These are phyloP conservation scores for Semnornis frantzii DNA, from an alignment of 2,113 vertebrate species.

Conservation along the genomic window DNA sequence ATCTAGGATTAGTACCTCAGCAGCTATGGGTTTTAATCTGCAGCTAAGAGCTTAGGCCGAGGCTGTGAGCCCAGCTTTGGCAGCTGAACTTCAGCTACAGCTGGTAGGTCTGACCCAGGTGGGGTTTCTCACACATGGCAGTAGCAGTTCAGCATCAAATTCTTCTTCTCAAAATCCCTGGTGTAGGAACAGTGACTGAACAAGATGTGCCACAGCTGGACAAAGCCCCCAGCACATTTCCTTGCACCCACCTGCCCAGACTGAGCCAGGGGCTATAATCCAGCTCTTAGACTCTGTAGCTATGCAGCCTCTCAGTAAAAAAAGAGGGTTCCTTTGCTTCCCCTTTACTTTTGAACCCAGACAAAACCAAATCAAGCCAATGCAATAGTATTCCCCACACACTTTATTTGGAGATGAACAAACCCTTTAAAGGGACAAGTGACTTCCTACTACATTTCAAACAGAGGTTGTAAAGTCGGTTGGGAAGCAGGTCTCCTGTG, in stretches of 20 bases:
- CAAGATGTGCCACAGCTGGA: neutral
- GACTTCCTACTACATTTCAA: neutral
- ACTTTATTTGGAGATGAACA: neutral
- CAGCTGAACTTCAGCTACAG: neutral
- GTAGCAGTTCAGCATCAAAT: neutral
- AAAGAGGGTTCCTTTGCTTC: neutral
- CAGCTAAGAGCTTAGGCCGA: neutral
- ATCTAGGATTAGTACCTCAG: slow-evolving; percentile 11
- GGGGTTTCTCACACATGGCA: neutral
- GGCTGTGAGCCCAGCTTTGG: neutral
- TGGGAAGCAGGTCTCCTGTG: neutral
- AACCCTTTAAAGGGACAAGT: neutral
- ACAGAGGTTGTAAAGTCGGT: neutral
- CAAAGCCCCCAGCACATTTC: neutral
- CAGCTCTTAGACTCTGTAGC: fast-evolving
- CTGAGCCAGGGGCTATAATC: neutral
- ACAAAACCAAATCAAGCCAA: neutral
- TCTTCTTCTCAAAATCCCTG: neutral
- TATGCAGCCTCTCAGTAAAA: neutral
- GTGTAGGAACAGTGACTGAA: neutral
- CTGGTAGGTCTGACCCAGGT: neutral
- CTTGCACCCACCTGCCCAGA: neutral
- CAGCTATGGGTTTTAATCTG: neutral
- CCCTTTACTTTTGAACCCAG: neutral
- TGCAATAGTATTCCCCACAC: neutral